phyloP scores from a whole-genome alignment of 2,113 vertebrate species.

The Geococcyx californianus region DNA sequence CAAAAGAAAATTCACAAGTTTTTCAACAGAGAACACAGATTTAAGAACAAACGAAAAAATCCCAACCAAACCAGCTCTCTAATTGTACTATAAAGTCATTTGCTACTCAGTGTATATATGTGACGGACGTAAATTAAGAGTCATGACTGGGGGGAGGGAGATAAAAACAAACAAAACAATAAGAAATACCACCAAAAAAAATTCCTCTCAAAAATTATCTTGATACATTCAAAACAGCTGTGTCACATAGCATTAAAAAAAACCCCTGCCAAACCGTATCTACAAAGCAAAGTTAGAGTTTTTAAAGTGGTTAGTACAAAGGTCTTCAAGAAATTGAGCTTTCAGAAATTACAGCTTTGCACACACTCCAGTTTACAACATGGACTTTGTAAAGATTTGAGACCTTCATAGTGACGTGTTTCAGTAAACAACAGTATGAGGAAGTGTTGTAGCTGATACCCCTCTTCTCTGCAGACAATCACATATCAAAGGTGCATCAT shows the following conservation, averaged over 20 bases:
- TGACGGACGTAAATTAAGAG: neutral
- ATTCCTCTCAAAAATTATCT: neutral
- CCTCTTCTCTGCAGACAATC: slow-evolving; percentile 26
- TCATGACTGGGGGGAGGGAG: fast-evolving
- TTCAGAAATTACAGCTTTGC: neutral
- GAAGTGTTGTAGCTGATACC: neutral
- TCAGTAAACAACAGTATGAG: slow-evolving; percentile 37
- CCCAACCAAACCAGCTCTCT: neutral
- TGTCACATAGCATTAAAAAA: neutral
- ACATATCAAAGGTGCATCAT: slow-evolving; percentile 47
- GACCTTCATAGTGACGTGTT: neutral
- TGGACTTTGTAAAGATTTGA: slow-evolving; percentile 51
- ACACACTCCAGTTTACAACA: neutral
- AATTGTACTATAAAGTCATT: neutral
- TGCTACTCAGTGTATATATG: neutral
- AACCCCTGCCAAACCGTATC: neutral
- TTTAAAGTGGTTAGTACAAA: slow-evolving; percentile 21
- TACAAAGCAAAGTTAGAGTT: neutral
- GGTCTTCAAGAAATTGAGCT: slow-evolving; percentile 6
- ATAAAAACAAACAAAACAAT: neutral
- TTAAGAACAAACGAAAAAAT: neutral
- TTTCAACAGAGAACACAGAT: neutral
- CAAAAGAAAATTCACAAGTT: neutral
- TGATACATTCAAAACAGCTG: neutral
- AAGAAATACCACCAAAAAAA: neutral